Evolutionary conservation across 2,888 invertebrate genomes (phyloP).

Genomic region (Terebella lapidaria): DNA sequence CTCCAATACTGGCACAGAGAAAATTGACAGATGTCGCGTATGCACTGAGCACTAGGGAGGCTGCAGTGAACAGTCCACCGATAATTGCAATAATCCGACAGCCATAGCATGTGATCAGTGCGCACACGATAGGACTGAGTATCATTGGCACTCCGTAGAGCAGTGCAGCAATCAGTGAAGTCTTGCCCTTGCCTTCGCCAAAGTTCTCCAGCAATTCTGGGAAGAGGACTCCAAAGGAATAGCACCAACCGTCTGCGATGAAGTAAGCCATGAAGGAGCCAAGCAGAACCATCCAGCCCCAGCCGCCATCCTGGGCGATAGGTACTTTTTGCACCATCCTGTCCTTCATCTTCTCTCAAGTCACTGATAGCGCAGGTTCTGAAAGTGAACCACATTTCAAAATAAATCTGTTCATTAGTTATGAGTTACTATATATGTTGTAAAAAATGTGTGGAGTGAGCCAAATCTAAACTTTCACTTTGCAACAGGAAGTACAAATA

Average conservation of each 20-base stretch:
- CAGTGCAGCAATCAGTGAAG: conserved; percentile 25
- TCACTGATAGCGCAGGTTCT: too few relatives aligned
- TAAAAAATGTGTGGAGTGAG: too few relatives aligned
- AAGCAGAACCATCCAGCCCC: conserved; percentile 27
- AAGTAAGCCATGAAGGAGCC: conserved; percentile 26
- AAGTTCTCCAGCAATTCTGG: conserved; percentile 20
- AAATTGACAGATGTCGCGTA: conserved; percentile 19
- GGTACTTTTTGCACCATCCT: too few relatives aligned
- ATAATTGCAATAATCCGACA: conserved; percentile 22
- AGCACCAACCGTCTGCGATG: conserved; percentile 28
- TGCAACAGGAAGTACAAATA: too few relatives aligned
- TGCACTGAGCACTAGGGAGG: conserved; percentile 19
- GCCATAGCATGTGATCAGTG: conserved; percentile 19
- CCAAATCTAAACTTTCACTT: too few relatives aligned
- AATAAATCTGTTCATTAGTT: too few relatives aligned
- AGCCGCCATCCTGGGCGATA: conserved; percentile 19
- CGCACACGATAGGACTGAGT: conserved; percentile 25
- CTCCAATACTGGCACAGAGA: conserved; percentile 21
- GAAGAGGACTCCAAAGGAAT: conserved; percentile 26
- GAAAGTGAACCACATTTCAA: too few relatives aligned
- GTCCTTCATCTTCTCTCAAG: too few relatives aligned
- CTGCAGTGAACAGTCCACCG: conserved; percentile 21
- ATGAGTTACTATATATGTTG: too few relatives aligned
- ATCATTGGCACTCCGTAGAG: conserved; percentile 28
- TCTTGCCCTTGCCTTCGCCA: conserved; percentile 24